phyloP scores from a whole-genome alignment of 2,113 vertebrate species.

The Paramormyrops kingsleyae region DNA sequence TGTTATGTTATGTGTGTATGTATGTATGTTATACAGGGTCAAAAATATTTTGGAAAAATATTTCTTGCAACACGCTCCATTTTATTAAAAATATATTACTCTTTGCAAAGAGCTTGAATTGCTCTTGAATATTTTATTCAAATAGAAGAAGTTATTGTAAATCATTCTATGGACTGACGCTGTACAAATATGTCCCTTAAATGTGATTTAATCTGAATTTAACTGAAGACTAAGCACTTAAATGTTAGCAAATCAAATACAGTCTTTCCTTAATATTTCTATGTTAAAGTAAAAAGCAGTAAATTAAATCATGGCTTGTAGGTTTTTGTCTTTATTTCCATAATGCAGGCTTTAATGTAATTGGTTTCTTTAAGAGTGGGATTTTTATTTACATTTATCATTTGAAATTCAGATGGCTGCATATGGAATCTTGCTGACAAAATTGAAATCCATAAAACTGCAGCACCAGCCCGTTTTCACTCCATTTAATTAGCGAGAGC shows the following conservation, averaged over 20 bases:
- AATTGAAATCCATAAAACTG: conserved; percentile 68
- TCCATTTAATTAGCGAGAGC: conserved; percentile 61
- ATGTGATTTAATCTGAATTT: conserved; percentile 55
- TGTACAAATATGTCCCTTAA: conserved; percentile 59
- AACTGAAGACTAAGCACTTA: conserved; percentile 58
- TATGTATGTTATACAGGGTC: not conserved
- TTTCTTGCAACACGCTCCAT: not conserved
- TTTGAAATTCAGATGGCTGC: conserved; percentile 85
- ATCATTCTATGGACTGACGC: conserved; percentile 36
- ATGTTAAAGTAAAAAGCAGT: conserved; percentile 54
- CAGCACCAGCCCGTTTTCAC: conserved; percentile 54
- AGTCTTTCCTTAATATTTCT: conserved; percentile 48
- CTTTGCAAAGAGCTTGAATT: conserved; percentile 32
- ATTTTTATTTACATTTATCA: conserved; percentile 76
- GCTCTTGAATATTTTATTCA: conserved; percentile 38
- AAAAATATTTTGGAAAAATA: not conserved
- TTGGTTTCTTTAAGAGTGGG: conserved; percentile 68
- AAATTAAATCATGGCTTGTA: conserved; percentile 64
- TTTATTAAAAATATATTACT: conserved; percentile 17
- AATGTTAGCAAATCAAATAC: conserved; percentile 64
- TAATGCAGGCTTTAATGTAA: conserved; percentile 70
- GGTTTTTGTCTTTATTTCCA: conserved; percentile 71
- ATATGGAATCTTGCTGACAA: conserved; percentile 82
- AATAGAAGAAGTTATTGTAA: conserved; percentile 33
- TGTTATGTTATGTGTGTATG: not conserved